phyloP scores from a whole-genome alignment of 2,797 vertebrate species.

The Synaphobranchus kaupii region DNA sequence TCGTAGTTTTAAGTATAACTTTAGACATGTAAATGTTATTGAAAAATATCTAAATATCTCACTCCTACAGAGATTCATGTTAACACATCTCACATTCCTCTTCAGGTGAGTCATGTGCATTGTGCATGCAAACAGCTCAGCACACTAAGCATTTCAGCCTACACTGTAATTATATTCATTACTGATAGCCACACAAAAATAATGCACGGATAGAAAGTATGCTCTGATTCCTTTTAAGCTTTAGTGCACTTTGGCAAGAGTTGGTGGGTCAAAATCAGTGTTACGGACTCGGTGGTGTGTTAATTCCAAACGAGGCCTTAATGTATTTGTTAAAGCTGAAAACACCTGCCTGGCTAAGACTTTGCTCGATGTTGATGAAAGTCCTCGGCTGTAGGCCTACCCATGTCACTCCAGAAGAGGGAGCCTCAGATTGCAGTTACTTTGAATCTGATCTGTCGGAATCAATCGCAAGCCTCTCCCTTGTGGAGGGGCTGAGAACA shows the following conservation, averaged over 20 bases:
- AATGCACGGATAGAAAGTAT: not conserved
- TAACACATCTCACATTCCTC: not conserved
- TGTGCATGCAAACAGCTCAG: not conserved
- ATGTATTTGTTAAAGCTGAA: constrained; percentile 5
- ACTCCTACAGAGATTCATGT: not conserved
- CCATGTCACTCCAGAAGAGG: not conserved
- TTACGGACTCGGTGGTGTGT: not conserved
- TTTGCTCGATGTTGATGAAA: not conserved
- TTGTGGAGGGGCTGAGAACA: not conserved
- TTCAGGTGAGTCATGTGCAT: not conserved
- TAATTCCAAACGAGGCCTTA: not conserved
- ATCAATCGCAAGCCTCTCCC: not conserved
- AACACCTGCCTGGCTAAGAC: not conserved
- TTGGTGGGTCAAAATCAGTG: not conserved
- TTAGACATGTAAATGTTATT: not conserved
- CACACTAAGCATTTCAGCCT: not conserved
- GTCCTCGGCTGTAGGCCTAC: not conserved
- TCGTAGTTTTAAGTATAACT: not conserved
- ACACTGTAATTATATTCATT: not conserved
- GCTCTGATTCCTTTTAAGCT: not conserved
- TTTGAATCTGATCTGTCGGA: not conserved
- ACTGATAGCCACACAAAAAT: not conserved
- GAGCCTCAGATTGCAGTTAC: not conserved
- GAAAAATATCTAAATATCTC: not conserved
- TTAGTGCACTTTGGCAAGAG: not conserved